Base-by-base conservation (phyloP, 2,797 vertebrate species). In the Odontamblyopus lacepedii region DNA sequence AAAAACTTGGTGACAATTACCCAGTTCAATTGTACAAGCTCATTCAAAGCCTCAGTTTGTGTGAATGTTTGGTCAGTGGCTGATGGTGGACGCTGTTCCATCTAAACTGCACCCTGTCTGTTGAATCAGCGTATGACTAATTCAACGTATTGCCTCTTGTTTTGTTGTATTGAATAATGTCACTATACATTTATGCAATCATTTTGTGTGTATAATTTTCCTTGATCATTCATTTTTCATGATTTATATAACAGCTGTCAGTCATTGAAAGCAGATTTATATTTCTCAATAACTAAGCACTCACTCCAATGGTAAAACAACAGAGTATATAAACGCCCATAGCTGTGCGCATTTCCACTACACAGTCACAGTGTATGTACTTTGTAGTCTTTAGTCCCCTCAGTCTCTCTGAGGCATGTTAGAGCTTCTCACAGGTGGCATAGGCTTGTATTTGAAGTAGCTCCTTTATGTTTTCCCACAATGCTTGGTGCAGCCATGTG, bases 401-500 rank as follows among this genome's bases (percentile, higher is more conserved):
- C 41, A 23, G 57, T 75, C 51, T 82, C 66, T 23, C 63, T 48
- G 4, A 69, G 72, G 51, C 27, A 30, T 85, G 82, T 77, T 64
- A 2, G 50, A 23, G 50, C 48, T 53, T 64, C 78, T 64, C 70
- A 48, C 4, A 62, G 56, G 70, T 59, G 16, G 30, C 9, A 70
- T 67, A 41, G 44, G 55, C 71, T 44, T 9, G 12, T 67, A 67
- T 76, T 70, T 44, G 70, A 85, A 78, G 76, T 83, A 71, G 71
- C 76, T 83, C 76, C 69, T 80, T 70, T 19, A 27, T 77, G 63
- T 51, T 78, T 32, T 60, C 59, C 69, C 85, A 76, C 81, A 80
- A 84, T 83, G 70, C 81, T 85, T 77, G 12, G 80, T 84, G 80
- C 82, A 69, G 73, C 76, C 74, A 78, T 85, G 83, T 90, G 86